Evolutionary conservation across 2,797 vertebrate genomes (phyloP), one percentile per base, ranked within the genome.

Genomic region (Acestrorhynchus altus): DNA sequence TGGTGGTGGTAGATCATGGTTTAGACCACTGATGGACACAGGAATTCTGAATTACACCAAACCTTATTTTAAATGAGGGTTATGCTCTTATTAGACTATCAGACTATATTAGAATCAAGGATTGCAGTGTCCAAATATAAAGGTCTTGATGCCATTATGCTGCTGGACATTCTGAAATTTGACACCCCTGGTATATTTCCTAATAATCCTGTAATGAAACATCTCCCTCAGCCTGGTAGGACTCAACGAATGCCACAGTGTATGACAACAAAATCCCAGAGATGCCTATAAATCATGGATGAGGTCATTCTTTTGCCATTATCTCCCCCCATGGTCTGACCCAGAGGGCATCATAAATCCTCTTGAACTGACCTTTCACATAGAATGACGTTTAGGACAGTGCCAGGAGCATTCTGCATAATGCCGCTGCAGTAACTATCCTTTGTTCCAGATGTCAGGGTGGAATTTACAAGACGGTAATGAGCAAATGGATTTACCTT

Each of bases 321-420:
- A 31, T 46, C 65, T 11, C 8, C 11, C n/a, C 7, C 24, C 63
- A 65, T 18, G 26, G 18, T 74, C 42, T 40, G 18, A 66, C 49
- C 51, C 65, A 66, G 56, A 71, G 60, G 59, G 39, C 51, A 42
- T 66, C 11, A 22, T 72, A 72, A 72, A 76, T 66, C 60, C 18
- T 76, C 40, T 76, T 39, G 61, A 60, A 24, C 15, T 44, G 16
- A 76, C 60, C 60, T 80, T 57, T 76, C 69, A 67, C 52, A 15
- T 52, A 42, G 31, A 80, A 72, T 67, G 56, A 80, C 44, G 28
- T 67, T 49, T 22, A 65, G 47, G 10, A 68, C 42, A 26, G 16
- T 16, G 54, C 56, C 47, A 66, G 54, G 51, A 66, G 26, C 49
- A 39, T 35, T 51, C 40, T 69, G 49, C 56, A 72, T 60, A 71